A percentile compares a stretch with the other conserved stretches of the same genome.
Evolutionary conservation across 1,140 invertebrate species (phyloP).

Genomic region (Drosophila leontia): DNA sequence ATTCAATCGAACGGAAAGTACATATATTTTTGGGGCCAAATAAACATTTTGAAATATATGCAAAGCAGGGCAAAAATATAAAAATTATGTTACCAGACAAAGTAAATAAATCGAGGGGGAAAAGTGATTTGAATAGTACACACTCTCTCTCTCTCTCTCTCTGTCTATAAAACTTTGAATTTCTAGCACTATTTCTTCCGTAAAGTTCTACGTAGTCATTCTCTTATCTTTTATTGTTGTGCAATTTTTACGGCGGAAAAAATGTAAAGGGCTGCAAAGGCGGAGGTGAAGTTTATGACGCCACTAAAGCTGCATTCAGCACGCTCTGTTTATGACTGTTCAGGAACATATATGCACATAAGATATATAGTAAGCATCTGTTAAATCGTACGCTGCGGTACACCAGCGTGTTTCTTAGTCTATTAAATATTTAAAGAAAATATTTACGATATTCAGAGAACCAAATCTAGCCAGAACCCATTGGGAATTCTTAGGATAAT

Average conservation of each 20-base stretch:
- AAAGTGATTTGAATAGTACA: conserved; percentile 30
- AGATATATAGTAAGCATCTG: conserved; percentile 22
- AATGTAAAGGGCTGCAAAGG: neutral
- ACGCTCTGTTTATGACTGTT: conserved; percentile 49
- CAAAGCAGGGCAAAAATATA: neutral
- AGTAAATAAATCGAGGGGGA: conserved; percentile 13
- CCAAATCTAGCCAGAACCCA: neutral
- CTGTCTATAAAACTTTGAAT: neutral
- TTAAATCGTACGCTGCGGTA: neutral
- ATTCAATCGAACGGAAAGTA: conserved; percentile 31
- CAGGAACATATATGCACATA: conserved; percentile 31
- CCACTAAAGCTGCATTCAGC: conserved; percentile 18
- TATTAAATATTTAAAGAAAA: neutral
- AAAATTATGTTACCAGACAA: conserved; percentile 3
- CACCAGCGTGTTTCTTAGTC: neutral
- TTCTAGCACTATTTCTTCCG: conserved; percentile 11
- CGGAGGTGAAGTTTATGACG: conserved; percentile 26
- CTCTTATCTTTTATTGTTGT: conserved; percentile 20
- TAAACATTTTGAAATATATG: conserved; percentile 4
- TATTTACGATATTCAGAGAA: neutral
- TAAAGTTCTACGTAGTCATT: conserved; percentile 1
- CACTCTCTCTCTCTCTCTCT: neutral
- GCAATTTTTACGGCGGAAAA: conserved; percentile 31
- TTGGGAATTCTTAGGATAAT: neutral
- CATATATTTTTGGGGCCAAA: neutral